Evolutionary conservation across 2,888 invertebrate genomes (phyloP).

Genomic region (Ashinkailepas kermadecensis): DNA sequence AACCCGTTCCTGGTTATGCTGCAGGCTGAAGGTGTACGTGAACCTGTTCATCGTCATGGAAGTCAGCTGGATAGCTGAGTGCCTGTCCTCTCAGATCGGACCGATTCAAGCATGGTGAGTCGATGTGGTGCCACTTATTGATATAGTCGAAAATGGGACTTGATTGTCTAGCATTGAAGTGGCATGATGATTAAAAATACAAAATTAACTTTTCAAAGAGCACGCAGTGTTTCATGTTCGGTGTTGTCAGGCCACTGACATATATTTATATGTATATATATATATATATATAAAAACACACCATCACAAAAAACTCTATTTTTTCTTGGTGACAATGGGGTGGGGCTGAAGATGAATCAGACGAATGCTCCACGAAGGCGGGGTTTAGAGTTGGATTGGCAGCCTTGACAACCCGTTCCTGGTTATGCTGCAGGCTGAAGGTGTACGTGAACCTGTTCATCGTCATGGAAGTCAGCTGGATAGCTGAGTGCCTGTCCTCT

Average conservation of each 20-base stretch:
- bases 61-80: slow-evolving; percentile 14
- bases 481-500: background rate
- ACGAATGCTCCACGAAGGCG: too few species aligned
- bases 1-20: background rate
- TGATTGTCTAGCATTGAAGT: background rate
- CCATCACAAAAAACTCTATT: too few species aligned
- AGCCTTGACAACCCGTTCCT: too few species aligned
- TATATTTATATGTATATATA: too few species aligned
- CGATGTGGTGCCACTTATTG: too few species aligned
- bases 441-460: slow-evolving; percentile 17
- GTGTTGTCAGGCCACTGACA: too few species aligned
- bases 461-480: slow-evolving; percentile 18
- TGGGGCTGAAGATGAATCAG: too few species aligned
- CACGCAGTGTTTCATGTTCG: too few species aligned
- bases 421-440: background rate
- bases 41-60: slow-evolving; percentile 17
- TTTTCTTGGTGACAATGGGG: too few species aligned
- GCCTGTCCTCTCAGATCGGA: background rate
- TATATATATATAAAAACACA: too few species aligned
- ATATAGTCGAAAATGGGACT: too few species aligned
- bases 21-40: slow-evolving; percentile 12
- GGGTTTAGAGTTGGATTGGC: background rate
- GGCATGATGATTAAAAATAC: background rate
- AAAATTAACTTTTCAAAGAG: too few species aligned
- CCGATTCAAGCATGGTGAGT: background rate